Percentiles rank a stretch among this genome's conserved stretches.
Evolutionary conservation across 1,140 invertebrate species (phyloP).

Genomic region (Heliconius nattereri): DNA sequence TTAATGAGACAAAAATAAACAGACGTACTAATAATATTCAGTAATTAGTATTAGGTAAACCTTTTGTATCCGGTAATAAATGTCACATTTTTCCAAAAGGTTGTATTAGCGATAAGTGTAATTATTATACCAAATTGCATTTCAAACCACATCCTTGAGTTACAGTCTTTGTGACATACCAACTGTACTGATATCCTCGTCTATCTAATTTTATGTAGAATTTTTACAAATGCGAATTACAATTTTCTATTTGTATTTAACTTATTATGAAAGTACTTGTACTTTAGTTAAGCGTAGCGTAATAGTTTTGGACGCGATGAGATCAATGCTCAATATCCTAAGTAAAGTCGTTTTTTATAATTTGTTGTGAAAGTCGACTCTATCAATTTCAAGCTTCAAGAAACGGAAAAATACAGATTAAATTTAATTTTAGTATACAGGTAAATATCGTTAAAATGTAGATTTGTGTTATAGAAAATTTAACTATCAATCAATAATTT

Average conservation of each 20-base stretch:
- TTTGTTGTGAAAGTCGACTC: not conserved
- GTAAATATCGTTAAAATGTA: no score
- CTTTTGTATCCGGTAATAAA: not conserved
- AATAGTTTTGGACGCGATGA: not conserved
- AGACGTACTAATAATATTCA: not conserved
- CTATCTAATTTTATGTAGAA: no score
- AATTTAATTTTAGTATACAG: no score
- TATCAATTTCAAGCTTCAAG: not conserved
- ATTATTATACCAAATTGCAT: not conserved
- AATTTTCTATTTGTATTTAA: slow-evolving; percentile 12
- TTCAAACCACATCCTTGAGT: not conserved
- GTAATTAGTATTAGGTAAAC: not conserved
- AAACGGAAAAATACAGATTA: not conserved
- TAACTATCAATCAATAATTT: not conserved
- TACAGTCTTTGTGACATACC: no score
- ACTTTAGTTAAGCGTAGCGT: not conserved
- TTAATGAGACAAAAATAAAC: not conserved
- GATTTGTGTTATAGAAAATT: no score
- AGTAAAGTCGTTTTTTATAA: not conserved
- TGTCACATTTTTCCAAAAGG: not conserved
- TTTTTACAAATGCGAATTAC: not conserved
- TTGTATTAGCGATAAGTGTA: no score
- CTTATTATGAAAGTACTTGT: slow-evolving; percentile 9
- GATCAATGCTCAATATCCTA: not conserved
- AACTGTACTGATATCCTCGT: no score